Base-by-base conservation (phyloP, 2,888 invertebrate genomes). In the Aporophyla nigra region DNA sequence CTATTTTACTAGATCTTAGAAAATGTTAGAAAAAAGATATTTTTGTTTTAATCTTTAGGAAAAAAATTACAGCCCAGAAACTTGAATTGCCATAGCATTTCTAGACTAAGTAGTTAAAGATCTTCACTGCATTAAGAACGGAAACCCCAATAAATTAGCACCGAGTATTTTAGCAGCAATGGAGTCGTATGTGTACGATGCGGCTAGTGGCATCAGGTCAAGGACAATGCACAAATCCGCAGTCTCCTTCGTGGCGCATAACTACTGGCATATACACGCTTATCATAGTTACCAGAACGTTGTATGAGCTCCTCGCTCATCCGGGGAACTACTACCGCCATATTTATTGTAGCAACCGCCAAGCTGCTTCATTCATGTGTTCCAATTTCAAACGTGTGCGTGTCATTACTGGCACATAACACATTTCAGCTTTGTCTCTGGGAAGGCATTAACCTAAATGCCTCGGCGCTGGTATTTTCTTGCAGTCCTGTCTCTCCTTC, bases 161-260 rank as follows among this genome's bases (percentile, higher is more conserved):
- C 43, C 9, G 27, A 40, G 73, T 70, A 86, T 74, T 83, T 83
- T 43, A 86, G 56, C 78, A 83, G 78, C 79, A 74, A 65, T 83
- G 68, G 71, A 71, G 43, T 70, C 87, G 87, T 87, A 85, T 89
- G 88, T 89, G 88, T 88, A 89, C 88, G 90, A 91, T 92, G 92
- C 91, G 91, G 90, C 91, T 86, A 85, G 88, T 80, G 90, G 92
- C 91, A 91, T 90, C 85, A 72, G 94, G 94, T 93, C 95, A 94
- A 94, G 94, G 95, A 83, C 91, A 88, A 77, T 92, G 90, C 92
- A 92, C 89, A 86, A 91, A 90, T 91, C 93, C 91, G 93, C 93
- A 93, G 89, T 91, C 89, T 89, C 86, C 87, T 83, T 69, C 71
- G 56, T 88, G 85, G 87, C 88, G 86, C 82, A 87, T 68, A 62